These are phyloP conservation scores for Sciaenops ocellatus DNA, from an alignment of 2,797 vertebrate species.

Conservation along the genomic window DNA sequence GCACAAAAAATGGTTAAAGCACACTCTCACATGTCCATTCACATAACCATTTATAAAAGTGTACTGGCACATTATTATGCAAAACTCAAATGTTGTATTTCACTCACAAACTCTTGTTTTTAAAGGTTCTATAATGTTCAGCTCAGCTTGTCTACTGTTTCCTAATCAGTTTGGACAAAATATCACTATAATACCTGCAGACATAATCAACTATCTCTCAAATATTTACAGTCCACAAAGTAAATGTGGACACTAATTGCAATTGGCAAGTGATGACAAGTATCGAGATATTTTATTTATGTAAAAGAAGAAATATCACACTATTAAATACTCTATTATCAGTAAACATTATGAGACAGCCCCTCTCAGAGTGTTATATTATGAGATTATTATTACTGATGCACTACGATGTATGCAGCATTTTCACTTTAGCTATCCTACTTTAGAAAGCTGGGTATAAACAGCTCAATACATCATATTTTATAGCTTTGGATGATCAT, in stretches of 20 bases:
- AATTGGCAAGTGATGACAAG: not conserved
- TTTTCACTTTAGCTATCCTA: not conserved
- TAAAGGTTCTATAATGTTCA: not conserved
- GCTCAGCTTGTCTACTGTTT: not conserved
- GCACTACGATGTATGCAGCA: not conserved
- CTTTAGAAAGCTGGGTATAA: no score
- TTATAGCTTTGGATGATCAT: not conserved
- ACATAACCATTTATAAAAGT: constrained; percentile 23
- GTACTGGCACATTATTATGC: not conserved
- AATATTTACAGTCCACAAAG: not conserved
- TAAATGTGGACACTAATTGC: not conserved
- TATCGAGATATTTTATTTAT: not conserved
- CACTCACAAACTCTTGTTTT: not conserved
- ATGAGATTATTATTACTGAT: not conserved
- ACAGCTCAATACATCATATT: not conserved
- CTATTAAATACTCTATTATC: not conserved
- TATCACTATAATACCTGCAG: not conserved
- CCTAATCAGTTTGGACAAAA: not conserved
- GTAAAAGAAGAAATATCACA: not conserved
- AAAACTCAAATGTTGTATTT: not conserved
- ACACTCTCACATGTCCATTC: constrained; percentile 20
- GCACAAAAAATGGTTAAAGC: not conserved
- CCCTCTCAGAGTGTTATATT: not conserved
- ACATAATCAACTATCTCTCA: not conserved
- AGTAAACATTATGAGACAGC: not conserved